These are phyloP conservation scores for Musca vetustissima DNA, from an alignment of 1,140 invertebrate genomes.

Conservation along the genomic window DNA sequence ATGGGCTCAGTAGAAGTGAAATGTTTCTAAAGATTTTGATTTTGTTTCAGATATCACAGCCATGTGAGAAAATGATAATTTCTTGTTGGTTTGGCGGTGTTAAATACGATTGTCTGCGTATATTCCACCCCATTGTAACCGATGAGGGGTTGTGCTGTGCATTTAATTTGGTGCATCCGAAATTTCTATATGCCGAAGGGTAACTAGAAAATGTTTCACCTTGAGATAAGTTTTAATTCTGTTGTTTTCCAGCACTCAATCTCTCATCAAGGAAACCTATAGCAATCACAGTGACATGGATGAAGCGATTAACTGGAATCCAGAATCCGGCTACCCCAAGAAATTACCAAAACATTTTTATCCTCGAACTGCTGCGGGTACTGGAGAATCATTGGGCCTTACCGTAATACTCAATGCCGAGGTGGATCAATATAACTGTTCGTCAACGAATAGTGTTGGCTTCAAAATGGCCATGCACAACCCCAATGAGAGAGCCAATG, in stretches of 20 bases:
- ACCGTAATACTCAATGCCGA: conserved; percentile 70
- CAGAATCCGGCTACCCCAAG: conserved; percentile 67
- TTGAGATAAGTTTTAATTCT: too few relatives aligned
- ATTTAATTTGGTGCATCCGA: conserved; percentile 71
- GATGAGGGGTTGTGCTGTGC: conserved; percentile 82
- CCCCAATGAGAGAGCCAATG: conserved; percentile 74
- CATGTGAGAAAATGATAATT: too few relatives aligned
- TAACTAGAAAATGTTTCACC: conserved; percentile 31
- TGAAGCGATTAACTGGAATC: conserved; percentile 67
- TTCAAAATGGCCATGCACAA: conserved; percentile 73
- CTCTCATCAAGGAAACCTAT: too few relatives aligned
- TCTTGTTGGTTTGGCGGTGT: too few relatives aligned
- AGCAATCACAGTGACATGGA: too few relatives aligned
- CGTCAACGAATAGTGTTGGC: conserved; percentile 71
- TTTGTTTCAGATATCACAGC: conserved; percentile 54
- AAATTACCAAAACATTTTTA: conserved; percentile 60
- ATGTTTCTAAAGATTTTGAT: too few relatives aligned
- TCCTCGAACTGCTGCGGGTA: conserved; percentile 56
- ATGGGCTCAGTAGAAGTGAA: too few relatives aligned
- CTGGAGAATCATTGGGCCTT: conserved; percentile 69
- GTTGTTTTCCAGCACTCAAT: too few relatives aligned
- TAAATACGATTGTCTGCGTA: conserved; percentile 68
- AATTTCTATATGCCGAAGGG: conserved; percentile 64
- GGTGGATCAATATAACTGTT: conserved; percentile 73
- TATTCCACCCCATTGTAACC: conserved; percentile 73